phyloP scores from a whole-genome alignment of 92 coral and sea anemone species.

The Zoanthus sociatus region DNA sequence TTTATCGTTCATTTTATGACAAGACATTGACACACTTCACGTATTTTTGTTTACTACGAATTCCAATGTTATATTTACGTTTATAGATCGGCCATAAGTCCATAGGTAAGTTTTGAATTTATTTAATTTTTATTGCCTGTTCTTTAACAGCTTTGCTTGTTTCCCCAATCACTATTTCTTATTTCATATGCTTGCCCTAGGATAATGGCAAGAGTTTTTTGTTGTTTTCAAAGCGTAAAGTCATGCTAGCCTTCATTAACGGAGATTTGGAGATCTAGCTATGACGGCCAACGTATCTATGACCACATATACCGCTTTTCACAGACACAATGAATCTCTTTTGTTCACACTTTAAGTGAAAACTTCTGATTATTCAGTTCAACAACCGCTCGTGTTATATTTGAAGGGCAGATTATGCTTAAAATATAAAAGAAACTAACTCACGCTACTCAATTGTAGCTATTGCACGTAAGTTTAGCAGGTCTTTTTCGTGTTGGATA shows the following conservation, averaged over 20 bases:
- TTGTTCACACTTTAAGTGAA: background rate
- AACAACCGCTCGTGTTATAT: background rate
- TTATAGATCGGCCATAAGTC: background rate
- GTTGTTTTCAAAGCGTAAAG: background rate
- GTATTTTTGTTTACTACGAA: background rate
- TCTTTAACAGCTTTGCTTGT: background rate
- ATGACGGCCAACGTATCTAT: background rate
- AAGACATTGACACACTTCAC: background rate
- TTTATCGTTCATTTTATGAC: background rate
- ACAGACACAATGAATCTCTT: background rate
- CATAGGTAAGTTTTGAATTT: constrained; percentile 14
- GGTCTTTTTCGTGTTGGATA: background rate
- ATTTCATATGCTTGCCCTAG: background rate
- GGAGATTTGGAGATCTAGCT: background rate
- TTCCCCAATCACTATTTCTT: background rate
- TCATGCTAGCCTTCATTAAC: background rate
- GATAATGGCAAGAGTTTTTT: background rate
- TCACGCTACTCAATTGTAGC: background rate
- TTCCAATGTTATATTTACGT: constrained; percentile 2
- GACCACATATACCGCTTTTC: background rate
- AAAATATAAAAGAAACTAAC: background rate
- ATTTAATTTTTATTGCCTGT: background rate
- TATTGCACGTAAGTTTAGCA: background rate
- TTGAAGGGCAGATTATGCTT: background rate
- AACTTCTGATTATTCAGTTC: background rate